A percentile compares a stretch with the other conserved stretches of the same genome.
These are phyloP conservation scores for Clepsis dumicolana DNA, from an alignment of 2,888 invertebrate genomes.

Conservation along the genomic window DNA sequence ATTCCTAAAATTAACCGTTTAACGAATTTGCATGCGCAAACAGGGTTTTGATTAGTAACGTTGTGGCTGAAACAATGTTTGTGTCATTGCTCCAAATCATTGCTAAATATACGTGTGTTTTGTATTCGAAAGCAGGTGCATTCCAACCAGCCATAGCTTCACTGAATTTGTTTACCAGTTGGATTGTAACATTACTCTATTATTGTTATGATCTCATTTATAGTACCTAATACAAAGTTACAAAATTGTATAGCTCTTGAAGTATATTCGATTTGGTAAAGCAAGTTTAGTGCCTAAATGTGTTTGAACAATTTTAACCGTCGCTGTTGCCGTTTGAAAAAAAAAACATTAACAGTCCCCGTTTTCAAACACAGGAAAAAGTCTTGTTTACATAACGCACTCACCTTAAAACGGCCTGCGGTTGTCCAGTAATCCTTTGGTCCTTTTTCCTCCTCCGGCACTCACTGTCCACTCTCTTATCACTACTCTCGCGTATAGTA, in stretches of 20 bases:
- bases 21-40: constrained; percentile 61
- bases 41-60: constrained; percentile 52
- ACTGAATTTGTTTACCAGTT: neutral
- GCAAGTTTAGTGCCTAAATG: neutral
- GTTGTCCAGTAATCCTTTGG: constrained; percentile 67
- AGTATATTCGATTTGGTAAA: too few species aligned
- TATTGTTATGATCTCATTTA: neutral
- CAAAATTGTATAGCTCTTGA: too few species aligned
- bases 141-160: neutral
- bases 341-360: neutral
- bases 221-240: neutral
- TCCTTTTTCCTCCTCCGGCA: constrained; percentile 72
- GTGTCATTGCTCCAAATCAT: constrained; percentile 30
- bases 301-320: neutral
- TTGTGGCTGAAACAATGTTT: constrained; percentile 11
- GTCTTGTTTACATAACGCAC: constrained; percentile 45
- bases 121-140: constrained; percentile 14
- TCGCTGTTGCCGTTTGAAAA: neutral
- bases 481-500: constrained; percentile 81
- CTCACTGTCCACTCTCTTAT: constrained; percentile 81
- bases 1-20: constrained; percentile 61
- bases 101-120: constrained; percentile 39
- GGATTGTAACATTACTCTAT: neutral
- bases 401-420: constrained; percentile 69
- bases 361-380: neutral